phyloP scores from a whole-genome alignment of 2,888 invertebrate species.

The Chloroclystis v-ata region DNA sequence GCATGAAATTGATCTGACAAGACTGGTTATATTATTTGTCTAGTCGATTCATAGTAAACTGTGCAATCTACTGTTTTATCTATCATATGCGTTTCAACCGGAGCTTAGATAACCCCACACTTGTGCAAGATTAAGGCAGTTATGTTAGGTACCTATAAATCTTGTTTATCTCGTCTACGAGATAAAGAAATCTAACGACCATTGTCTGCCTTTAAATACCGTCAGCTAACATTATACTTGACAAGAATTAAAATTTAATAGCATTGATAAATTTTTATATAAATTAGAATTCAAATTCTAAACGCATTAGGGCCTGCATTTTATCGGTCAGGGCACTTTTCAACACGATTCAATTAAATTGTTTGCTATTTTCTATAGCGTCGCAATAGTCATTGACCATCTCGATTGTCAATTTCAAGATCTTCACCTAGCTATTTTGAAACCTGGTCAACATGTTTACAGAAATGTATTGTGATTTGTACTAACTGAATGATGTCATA shows the following conservation, averaged over 20 bases:
- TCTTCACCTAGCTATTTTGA: not conserved
- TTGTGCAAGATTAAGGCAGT: constrained; percentile 12
- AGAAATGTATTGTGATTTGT: not conserved
- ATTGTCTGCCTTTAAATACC: too few species aligned
- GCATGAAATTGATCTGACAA: too few species aligned
- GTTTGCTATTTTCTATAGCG: constrained; percentile 10
- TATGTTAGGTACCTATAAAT: not conserved
- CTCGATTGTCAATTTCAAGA: constrained; percentile 7
- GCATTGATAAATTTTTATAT: too few species aligned
- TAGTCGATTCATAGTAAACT: too few species aligned
- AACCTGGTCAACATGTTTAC: not conserved
- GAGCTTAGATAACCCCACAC: constrained; percentile 18
- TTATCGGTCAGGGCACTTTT: not conserved
- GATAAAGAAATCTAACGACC: not conserved
- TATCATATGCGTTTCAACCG: constrained; percentile 2
- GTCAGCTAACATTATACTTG: too few species aligned
- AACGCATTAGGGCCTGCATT: too few species aligned
- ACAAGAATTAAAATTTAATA: too few species aligned
- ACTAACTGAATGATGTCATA: too few species aligned
- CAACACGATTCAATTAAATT: constrained; percentile 9
- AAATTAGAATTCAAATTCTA: too few species aligned
- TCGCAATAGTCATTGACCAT: constrained; percentile 10
- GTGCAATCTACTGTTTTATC: constrained; percentile 7
- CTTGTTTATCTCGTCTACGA: not conserved
- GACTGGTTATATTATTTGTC: too few species aligned